Percentiles rank a stretch among this genome's conserved stretches.
These are phyloP conservation scores for Leguminivora glycinivorella DNA, from an alignment of 1,140 invertebrate genomes.

Conservation along the genomic window DNA sequence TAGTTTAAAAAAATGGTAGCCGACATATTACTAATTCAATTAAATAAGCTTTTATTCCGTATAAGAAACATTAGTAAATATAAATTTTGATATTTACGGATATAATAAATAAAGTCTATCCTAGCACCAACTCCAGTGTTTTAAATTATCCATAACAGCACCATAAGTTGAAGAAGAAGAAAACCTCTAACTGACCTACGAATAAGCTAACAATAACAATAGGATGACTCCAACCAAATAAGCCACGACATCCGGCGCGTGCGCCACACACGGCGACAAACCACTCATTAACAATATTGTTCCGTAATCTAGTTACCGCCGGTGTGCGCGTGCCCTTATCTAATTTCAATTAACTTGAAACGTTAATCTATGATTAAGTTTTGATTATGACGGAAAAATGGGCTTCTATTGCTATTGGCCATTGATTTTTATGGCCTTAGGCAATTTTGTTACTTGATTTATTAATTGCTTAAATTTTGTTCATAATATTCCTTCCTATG, in stretches of 20 bases:
- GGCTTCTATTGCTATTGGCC: neutral
- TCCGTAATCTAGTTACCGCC: conserved; percentile 62
- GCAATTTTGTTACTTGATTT: too few relatives aligned
- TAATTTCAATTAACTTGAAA: conserved; percentile 38
- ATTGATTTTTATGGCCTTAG: too few relatives aligned
- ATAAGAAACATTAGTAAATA: too few relatives aligned
- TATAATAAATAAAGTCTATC: too few relatives aligned
- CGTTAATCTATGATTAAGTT: conserved; percentile 9
- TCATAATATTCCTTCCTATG: too few relatives aligned
- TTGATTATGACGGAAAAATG: neutral
- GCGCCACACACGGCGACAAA: conserved; percentile 64
- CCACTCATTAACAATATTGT: conserved; percentile 63
- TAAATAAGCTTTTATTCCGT: too few relatives aligned
- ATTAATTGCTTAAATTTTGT: too few relatives aligned
- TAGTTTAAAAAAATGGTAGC: too few relatives aligned
- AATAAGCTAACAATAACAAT: conserved; percentile 21
- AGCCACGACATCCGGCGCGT: conserved; percentile 54
- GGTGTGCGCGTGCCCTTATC: conserved; percentile 40
- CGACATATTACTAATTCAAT: too few relatives aligned
- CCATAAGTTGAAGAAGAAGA: neutral
- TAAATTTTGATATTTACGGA: too few relatives aligned
- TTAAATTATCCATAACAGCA: too few relatives aligned
- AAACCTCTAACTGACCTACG: neutral
- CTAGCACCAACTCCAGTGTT: too few relatives aligned
- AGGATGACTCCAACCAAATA: conserved; percentile 34